Evolutionary conservation across 2,888 invertebrate genomes (phyloP), one percentile per base, ranked within the genome.

Genomic region (Drosophila melanosoma): DNA sequence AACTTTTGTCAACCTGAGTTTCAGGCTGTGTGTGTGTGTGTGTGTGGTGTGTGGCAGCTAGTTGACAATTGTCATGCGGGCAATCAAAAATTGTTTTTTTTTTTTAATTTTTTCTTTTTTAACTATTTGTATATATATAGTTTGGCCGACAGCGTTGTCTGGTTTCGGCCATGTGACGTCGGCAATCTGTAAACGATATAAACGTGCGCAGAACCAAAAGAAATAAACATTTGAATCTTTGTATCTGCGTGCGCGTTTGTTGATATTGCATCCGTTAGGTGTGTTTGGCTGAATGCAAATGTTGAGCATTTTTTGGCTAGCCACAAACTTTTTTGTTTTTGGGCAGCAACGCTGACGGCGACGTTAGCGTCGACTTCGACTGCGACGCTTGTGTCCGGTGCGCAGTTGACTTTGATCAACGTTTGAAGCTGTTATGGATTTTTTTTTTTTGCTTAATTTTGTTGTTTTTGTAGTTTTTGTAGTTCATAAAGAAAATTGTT

Each of bases 391-490:
- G 84, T 79, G 86, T 88, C 89, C 89, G 89, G 89, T 87, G 85
- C 81, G 87, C 86, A 82, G 74, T 86, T 86, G 66, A 81, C 84
- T 88, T 88, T 86, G 86, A 86, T 86, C 86, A 82, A 60, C 61
- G 56, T 67, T 67, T 69, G 45, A 66, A 56, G 53, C 23, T 38
- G 40, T 64, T 70, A 48, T 69, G 17, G 56, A 42, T 40, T 38
- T 60, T 32, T 1, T 60, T 40, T 32, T 1, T 11, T 45, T 15
- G 7, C 1, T 15, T 15, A 20, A 8, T 59, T 69, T 48, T 66
- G 36, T 58, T 58, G 40, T 35, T 58, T 15, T 35, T 35, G 17
- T 54, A 8, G 29, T 57, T 70, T 69, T 66, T n/a, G 51, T 65
- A 65, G 59, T 68, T 76, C 74, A 53, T 53, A 69, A 56, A 40